These are phyloP conservation scores for Drosophila meridionalis DNA, from an alignment of 2,888 invertebrate genomes.

Conservation along the genomic window DNA sequence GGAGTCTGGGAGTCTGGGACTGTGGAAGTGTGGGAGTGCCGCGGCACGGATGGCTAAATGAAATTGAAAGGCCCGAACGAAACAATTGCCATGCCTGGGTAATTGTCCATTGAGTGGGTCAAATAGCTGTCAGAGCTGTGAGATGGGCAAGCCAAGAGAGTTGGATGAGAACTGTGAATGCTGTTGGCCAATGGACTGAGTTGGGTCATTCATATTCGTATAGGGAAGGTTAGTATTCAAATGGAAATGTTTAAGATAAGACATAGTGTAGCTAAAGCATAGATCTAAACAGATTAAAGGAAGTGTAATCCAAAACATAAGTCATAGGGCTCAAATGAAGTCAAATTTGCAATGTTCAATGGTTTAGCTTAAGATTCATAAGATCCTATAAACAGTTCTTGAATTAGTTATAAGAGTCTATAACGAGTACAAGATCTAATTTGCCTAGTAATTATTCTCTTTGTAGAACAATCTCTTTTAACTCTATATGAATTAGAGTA, in stretches of 20 bases:
- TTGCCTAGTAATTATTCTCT: background rate
- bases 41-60: conserved; percentile 18
- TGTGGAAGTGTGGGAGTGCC: conserved; percentile 11
- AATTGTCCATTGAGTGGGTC: conserved; percentile 25
- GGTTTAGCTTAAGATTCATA: too few relatives aligned
- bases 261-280: background rate
- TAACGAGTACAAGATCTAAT: too few relatives aligned
- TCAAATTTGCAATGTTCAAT: too few relatives aligned
- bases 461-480: background rate
- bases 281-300: background rate
- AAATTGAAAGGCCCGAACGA: conserved; percentile 32
- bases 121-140: conserved; percentile 7
- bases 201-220: too few relatives aligned
- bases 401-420: too few relatives aligned
- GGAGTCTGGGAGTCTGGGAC: background rate
- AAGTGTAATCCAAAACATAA: background rate
- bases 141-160: conserved; percentile 5
- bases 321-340: background rate
- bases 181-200: background rate
- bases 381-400: too few relatives aligned
- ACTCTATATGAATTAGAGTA: background rate
- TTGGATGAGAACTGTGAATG: background rate
- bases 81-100: conserved; percentile 13
- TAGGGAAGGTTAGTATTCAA: background rate
- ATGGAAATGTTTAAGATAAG: background rate